A percentile compares a stretch with the other conserved stretches of the same genome.
These are phyloP conservation scores for Ophion ellenae DNA, from an alignment of 2,888 invertebrate genomes.

Conservation along the genomic window DNA sequence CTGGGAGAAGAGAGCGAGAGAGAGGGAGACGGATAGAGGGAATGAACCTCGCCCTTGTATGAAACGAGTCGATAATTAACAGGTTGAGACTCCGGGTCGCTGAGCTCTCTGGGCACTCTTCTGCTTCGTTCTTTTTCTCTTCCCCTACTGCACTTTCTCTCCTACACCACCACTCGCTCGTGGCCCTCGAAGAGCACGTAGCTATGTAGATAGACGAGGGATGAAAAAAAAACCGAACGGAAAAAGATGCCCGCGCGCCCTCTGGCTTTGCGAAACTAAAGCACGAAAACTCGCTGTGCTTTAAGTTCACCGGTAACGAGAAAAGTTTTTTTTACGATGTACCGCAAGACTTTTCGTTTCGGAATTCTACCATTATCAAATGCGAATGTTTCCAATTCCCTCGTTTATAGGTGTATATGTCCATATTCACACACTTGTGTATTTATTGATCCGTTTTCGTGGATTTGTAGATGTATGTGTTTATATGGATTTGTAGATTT, in stretches of 20 bases:
- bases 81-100: slow-evolving; percentile 70
- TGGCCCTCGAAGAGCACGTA: slow-evolving; percentile 43
- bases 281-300: slow-evolving; percentile 24
- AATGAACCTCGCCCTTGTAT: slow-evolving; percentile 67
- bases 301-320: slow-evolving; percentile 64
- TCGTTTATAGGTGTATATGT: background rate
- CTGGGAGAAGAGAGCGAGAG: slow-evolving; percentile 36
- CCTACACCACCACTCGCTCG: slow-evolving; percentile 41
- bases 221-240: slow-evolving; percentile 5
- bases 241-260: slow-evolving; percentile 13
- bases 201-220: background rate
- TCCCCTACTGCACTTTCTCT: slow-evolving; percentile 58
- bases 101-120: slow-evolving; percentile 54
- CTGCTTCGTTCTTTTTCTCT: slow-evolving; percentile 41
- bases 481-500: too few species aligned
- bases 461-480: background rate
- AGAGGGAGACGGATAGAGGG: slow-evolving; percentile 60
- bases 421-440: background rate
- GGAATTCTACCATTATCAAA: slow-evolving; percentile 47
- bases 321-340: slow-evolving; percentile 57
- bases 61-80: slow-evolving; percentile 83
- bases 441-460: background rate
- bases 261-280: slow-evolving; percentile 30
- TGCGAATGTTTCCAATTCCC: slow-evolving; percentile 52
- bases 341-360: slow-evolving; percentile 21